Evolutionary conservation across 2,888 invertebrate genomes (phyloP), one percentile per base, ranked within the genome.

Genomic region (Dolomedes plantarius): DNA sequence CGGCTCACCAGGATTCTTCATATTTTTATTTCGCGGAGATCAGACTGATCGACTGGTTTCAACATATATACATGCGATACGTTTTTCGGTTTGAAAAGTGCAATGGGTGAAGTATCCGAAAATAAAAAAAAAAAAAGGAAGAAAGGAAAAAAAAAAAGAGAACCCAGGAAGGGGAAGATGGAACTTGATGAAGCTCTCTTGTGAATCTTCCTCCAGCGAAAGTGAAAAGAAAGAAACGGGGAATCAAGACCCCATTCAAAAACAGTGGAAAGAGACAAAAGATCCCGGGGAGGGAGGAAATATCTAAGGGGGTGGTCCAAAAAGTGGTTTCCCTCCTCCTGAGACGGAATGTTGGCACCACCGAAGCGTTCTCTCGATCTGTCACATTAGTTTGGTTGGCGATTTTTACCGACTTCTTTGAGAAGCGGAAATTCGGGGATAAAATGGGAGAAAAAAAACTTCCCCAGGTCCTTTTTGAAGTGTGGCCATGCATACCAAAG

Each of bases 321-420:
- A 78, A 76, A 78, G 77, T 50, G 85, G 73, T 77, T 78, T 64
- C 28, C 68, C 64, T 50, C 28, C 41, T 74, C 46, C 62, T 64
- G 79, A 56, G 79, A 86, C 78, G 85, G 85, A 86, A 86, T 86
- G 85, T 86, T 79, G 85, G 85, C 85, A 80, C 86, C 86, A 86
- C 80, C 76, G 71, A 86, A 27, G 71, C 86, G 68, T 86, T 75
- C 56, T 80, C 80, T 16, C 46, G 75, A 78, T 78, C 86, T 86
- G 86, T 86, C 86, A 86, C 86, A 86, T 86, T 86, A 86, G 86
- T 80, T 86, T 86, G 86, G 86, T 86, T 86, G 80, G 80, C 79
- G 86, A 86, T 79, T 86, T 86, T 86, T 80, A 86, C 86, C 86
- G 80, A 86, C 75, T 86, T 86, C 56, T 80, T 75, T 72, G 75